phyloP scores from a whole-genome alignment of 2,797 vertebrate species.

The Hapalemur alaotrensis region DNA sequence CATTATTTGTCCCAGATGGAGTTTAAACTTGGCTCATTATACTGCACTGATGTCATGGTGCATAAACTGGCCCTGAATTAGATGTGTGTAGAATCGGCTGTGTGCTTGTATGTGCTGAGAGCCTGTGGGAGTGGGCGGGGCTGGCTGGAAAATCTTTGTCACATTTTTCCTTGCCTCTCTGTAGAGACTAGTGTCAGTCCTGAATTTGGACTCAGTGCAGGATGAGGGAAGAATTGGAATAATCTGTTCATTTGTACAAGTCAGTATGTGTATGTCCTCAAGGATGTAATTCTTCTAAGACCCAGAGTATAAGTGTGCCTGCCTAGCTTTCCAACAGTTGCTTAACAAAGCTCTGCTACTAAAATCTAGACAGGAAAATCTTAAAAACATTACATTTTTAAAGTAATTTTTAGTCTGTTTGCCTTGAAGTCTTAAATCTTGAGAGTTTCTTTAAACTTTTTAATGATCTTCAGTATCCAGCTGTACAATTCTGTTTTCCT shows the following conservation, averaged over 20 bases:
- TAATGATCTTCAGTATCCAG: background rate
- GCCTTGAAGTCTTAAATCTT: conserved; percentile 9
- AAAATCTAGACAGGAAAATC: background rate
- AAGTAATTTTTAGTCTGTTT: background rate
- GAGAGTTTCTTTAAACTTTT: conserved; percentile 13
- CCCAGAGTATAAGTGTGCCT: background rate
- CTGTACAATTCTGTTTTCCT: conserved; percentile 32
- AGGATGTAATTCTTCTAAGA: background rate
- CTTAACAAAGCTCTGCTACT: background rate
- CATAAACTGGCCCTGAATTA: conserved; percentile 61
- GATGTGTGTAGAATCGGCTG: conserved; percentile 64
- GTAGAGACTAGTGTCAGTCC: conserved; percentile 60
- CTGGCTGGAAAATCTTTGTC: conserved; percentile 79
- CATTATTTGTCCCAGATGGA: conserved; percentile 84
- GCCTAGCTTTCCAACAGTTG: background rate
- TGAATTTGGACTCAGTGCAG: conserved; percentile 57
- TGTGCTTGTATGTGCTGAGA: conserved; percentile 62
- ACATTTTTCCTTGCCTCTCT: conserved; percentile 64
- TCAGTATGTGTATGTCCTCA: background rate
- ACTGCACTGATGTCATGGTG: conserved; percentile 78
- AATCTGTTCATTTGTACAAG: conserved; percentile 31
- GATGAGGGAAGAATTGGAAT: conserved; percentile 56
- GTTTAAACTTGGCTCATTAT: conserved; percentile 78
- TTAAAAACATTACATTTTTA: background rate
- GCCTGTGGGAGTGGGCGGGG: conserved; percentile 16